A percentile compares a stretch with the other conserved stretches of the same genome.
These are phyloP conservation scores for Trematocara unimaculatum DNA, from an alignment of 2,113 vertebrate genomes.

Conservation along the genomic window DNA sequence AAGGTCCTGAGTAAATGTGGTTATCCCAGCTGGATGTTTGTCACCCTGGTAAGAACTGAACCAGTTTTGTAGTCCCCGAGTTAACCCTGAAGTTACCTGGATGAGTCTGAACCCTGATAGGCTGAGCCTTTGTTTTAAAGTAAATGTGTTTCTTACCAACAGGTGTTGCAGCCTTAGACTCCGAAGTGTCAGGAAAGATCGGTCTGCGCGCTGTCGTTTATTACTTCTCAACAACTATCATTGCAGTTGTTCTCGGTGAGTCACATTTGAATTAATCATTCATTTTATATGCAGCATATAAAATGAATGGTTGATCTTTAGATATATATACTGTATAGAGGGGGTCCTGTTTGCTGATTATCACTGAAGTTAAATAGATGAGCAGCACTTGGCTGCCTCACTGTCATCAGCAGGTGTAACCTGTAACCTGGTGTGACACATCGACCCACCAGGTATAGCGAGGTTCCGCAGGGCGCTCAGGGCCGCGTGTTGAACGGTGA, in stretches of 20 bases:
- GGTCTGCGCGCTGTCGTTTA: constrained; percentile 88
- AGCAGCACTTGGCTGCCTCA: not conserved
- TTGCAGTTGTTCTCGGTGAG: constrained; percentile 90
- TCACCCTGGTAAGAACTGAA: not conserved
- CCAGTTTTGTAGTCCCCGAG: accelerated
- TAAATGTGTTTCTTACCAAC: not conserved
- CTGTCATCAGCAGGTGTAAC: accelerated
- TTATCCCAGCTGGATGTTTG: accelerated
- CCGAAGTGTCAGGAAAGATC: constrained; percentile 89
- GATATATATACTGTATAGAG: too few relatives aligned
- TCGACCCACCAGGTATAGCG: constrained; percentile 87
- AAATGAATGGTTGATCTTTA: accelerated
- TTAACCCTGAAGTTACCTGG: not conserved
- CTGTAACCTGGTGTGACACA: not conserved
- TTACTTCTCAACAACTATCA: constrained; percentile 90
- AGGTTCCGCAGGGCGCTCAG: constrained; percentile 94
- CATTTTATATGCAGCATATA: accelerated
- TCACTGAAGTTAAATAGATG: not conserved
- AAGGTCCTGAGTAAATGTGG: not conserved
- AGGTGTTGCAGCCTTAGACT: constrained; percentile 95
- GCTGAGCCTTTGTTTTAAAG: accelerated
- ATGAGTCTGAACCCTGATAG: accelerated
- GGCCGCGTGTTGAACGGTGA: constrained; percentile 93
- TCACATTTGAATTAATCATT: accelerated
- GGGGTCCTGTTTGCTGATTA: not conserved